Evolutionary conservation across 2,113 vertebrate genomes (phyloP).

Genomic region (Erythrocercus mccallii): DNA sequence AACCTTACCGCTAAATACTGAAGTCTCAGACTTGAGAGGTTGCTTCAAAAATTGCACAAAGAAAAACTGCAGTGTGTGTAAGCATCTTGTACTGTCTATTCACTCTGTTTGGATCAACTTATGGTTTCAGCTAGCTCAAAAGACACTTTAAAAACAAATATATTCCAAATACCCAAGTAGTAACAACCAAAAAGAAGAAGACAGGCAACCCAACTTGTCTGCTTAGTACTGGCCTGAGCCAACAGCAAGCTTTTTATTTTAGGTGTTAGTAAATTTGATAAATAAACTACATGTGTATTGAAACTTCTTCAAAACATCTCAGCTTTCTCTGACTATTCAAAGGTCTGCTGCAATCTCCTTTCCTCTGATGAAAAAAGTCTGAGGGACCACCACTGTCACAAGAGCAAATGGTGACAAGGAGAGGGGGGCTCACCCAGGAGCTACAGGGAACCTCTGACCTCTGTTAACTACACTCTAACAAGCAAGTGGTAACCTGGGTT

Average conservation of each 20-base stretch:
- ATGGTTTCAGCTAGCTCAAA: not conserved
- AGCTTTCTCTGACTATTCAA: not conserved
- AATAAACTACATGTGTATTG: not conserved
- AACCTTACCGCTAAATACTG: not conserved
- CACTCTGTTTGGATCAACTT: not conserved
- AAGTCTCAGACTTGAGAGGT: not conserved
- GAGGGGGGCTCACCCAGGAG: not conserved
- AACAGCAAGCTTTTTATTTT: not conserved
- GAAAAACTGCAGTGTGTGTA: not conserved
- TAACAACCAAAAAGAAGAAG: not conserved
- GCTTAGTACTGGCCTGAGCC: not conserved
- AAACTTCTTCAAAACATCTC: not conserved
- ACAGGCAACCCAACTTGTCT: not conserved
- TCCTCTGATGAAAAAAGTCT: accelerated
- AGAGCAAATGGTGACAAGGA: not conserved
- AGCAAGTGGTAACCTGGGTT: not conserved
- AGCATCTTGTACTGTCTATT: not conserved
- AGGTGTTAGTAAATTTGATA: not conserved
- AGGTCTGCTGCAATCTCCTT: not conserved
- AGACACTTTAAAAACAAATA: not conserved
- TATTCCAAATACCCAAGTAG: not conserved
- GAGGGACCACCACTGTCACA: not conserved
- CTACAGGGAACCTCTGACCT: not conserved
- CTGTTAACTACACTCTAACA: not conserved
- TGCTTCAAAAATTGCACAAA: not conserved